Evolutionary conservation across 2,113 vertebrate genomes (phyloP).

Genomic region (Ornithorhynchus anatinus): DNA sequence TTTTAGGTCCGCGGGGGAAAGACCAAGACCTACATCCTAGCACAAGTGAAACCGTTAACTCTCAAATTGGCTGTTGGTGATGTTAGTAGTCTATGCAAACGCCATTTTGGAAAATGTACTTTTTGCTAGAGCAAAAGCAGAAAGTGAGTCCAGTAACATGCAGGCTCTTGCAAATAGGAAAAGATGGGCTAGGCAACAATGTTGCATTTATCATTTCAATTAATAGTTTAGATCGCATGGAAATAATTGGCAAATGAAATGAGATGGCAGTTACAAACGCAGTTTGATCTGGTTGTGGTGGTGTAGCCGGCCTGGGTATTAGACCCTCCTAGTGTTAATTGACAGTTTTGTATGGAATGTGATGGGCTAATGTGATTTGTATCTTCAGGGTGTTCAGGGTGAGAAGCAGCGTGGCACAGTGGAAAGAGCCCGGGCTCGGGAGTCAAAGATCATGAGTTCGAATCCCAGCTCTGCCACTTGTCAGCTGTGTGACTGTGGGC

Average conservation of each 20-base stretch:
- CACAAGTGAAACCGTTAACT: slow-evolving; percentile 45
- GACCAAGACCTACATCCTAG: not conserved
- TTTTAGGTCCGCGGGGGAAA: slow-evolving; percentile 14
- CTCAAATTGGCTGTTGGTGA: not conserved
- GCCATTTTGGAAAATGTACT: slow-evolving; percentile 12
- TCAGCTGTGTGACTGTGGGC: too few relatives aligned
- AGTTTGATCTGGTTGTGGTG: not conserved
- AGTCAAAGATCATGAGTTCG: too few relatives aligned
- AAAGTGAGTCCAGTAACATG: not conserved
- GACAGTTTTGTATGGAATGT: too few relatives aligned
- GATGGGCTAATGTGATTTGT: too few relatives aligned
- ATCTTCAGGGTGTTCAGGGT: too few relatives aligned
- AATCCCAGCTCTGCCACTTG: too few relatives aligned
- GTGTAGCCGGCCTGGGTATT: too few relatives aligned
- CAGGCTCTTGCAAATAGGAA: not conserved
- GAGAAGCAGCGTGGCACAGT: too few relatives aligned
- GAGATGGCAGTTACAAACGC: not conserved
- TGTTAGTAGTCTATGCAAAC: not conserved
- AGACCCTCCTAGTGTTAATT: too few relatives aligned
- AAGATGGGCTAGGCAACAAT: not conserved
- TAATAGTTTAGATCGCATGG: not conserved
- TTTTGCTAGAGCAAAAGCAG: slow-evolving; percentile 2
- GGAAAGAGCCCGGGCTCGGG: too few relatives aligned
- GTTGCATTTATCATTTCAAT: not conserved
- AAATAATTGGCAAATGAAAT: not conserved